Percentiles rank a stretch among this genome's conserved stretches.
These are phyloP conservation scores for Drosophila parabipectinata DNA, from an alignment of 1,140 invertebrate species.

Conservation along the genomic window DNA sequence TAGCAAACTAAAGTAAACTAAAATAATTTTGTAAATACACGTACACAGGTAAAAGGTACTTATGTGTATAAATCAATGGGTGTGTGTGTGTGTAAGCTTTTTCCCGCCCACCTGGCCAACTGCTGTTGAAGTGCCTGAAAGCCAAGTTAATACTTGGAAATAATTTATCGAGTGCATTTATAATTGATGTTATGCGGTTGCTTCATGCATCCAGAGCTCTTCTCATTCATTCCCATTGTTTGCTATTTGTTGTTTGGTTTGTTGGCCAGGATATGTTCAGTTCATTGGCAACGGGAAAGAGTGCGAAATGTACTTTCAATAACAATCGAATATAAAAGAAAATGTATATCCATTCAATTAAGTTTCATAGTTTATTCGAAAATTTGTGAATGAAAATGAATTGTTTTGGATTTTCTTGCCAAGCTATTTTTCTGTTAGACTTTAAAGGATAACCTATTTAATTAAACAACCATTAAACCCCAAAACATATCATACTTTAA, in stretches of 20 bases:
- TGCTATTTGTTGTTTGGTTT: constrained; percentile 10
- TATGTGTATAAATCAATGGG: constrained; percentile 16
- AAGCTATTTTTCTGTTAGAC: background rate
- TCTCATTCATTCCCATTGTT: constrained; percentile 10
- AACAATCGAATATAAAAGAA: constrained; percentile 1
- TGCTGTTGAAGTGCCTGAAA: constrained; percentile 67
- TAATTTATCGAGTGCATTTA: constrained; percentile 78
- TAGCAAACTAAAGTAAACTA: constrained; percentile 53
- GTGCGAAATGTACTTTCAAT: constrained; percentile 34
- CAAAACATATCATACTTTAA: constrained; percentile 13
- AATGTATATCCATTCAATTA: constrained; percentile 39
- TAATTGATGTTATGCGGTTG: constrained; percentile 62
- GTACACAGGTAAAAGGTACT: constrained; percentile 5
- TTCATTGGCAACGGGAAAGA: background rate
- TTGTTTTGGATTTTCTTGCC: background rate
- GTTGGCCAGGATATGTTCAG: constrained; percentile 6
- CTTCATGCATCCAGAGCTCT: constrained; percentile 4
- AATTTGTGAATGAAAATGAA: background rate
- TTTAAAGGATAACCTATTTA: background rate
- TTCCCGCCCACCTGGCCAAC: constrained; percentile 11
- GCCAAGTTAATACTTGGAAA: constrained; percentile 67
- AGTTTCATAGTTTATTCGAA: constrained; percentile 25
- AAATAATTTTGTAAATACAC: constrained; percentile 62
- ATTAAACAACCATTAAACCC: background rate
- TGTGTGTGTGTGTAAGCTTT: constrained; percentile 18